Base-by-base conservation (phyloP, 2,797 vertebrate genomes). In the Sparidentex hasta region DNA sequence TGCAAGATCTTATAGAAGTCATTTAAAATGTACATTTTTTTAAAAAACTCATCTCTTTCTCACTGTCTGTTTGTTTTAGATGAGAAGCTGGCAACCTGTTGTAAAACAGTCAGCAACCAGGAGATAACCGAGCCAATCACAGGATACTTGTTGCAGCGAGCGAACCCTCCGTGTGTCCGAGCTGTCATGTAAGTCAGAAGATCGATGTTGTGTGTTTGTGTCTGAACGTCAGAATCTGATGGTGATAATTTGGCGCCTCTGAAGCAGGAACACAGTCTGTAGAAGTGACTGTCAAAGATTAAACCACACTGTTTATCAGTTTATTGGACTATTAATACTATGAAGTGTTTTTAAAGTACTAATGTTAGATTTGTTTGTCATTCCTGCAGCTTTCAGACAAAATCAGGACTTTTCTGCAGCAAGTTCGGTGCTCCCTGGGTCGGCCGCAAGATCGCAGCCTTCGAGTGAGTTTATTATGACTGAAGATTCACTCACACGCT, bases 171-270 rank as follows among this genome's bases (percentile, higher is more conserved):
- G 0, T 95, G 94, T 29, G 41, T 94, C 41, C 7, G 0, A 0
- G 94, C 94, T 0, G 62, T 93, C 71, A 86, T 95, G 94, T 95
- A 81, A 94, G 94, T 76, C 38, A 7, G 4, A 47, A 17, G 1
- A 12, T 2, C 18, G 18, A 25, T 3, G 4, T 29, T 62, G 2
- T 3, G 41, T 33, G 29, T 33, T 7, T 8, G 33, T n/a, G 29
- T 38, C 29, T 1, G 29, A 51, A 56, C 41, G 23, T 46, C 1
- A 21, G 17, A 17, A 21, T 3, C 11, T 51, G 7, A 21, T 2
- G 3, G 17, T 57, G 4, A 46, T 9, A 16, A 46, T 21, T 56
- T 46, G 13, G 23, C 0, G 0, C 41, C 18, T 46, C 6, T 13
- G 18, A 20, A 67, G n/a, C 1, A 25, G 13, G 7, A 47, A 41